Percentiles rank a stretch among this genome's conserved stretches.
Conservation (phyloP, 1,140 invertebrate species). For the Apis laboriosa region DNA sequence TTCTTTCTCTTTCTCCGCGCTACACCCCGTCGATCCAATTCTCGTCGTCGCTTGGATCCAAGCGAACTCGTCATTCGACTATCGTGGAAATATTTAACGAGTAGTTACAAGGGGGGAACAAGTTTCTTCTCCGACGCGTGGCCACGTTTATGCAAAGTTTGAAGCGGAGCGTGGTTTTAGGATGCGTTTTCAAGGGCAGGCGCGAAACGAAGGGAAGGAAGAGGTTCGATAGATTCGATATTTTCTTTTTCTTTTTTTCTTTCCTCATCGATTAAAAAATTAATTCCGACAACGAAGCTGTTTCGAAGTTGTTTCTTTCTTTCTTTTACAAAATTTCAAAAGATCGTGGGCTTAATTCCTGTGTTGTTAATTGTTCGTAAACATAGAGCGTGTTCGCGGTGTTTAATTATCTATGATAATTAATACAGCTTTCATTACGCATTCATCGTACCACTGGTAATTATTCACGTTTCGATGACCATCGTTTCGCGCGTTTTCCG, state of each 20-base stretch:
- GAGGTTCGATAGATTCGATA: too few relatives aligned
- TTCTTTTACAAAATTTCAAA: background rate
- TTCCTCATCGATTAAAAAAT: too few relatives aligned
- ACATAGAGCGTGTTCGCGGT: conserved; percentile 27
- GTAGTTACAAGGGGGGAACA: background rate
- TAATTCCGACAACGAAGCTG: too few relatives aligned
- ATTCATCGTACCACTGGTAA: conserved; percentile 72
- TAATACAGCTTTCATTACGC: conserved; percentile 70
- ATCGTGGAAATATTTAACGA: background rate
- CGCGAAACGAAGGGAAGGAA: too few relatives aligned
- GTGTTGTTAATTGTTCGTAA: conserved; percentile 55
- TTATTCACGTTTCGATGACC: conserved; percentile 73
- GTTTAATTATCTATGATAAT: conserved; percentile 75
- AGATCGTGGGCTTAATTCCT: conserved; percentile 17
- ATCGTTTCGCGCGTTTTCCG: conserved; percentile 73
- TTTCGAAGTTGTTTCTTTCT: too few relatives aligned
- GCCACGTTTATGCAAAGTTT: background rate
- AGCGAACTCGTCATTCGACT: background rate
- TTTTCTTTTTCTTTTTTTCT: too few relatives aligned
- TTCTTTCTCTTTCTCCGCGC: background rate
- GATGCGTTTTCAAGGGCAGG: too few relatives aligned
- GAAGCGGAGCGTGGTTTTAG: background rate
- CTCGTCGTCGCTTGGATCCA: background rate
- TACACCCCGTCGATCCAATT: background rate
- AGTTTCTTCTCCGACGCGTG: background rate